phyloP scores from a whole-genome alignment of 1,140 invertebrate genomes.

The Macrobrachium nipponense region DNA sequence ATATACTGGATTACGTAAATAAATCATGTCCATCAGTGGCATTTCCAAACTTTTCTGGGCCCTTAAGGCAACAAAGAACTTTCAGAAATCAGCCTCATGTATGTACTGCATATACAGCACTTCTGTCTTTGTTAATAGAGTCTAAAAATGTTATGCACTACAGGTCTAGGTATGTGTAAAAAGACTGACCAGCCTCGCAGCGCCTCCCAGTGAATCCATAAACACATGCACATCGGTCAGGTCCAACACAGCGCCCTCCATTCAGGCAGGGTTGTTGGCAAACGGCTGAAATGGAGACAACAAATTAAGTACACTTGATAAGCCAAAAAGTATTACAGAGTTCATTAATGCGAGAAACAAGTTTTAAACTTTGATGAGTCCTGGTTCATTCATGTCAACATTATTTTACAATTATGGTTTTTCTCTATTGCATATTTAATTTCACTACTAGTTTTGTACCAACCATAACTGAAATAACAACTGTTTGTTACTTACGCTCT shows the following conservation, averaged over 20 bases:
- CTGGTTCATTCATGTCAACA: neutral
- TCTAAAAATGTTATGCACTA: neutral
- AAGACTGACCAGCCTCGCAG: slow-evolving; percentile 80
- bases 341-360: too few species aligned
- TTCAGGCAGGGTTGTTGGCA: slow-evolving; percentile 85
- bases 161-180: neutral
- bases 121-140: slow-evolving; percentile 1
- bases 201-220: slow-evolving; percentile 85
- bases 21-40: too few species aligned
- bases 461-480: too few species aligned
- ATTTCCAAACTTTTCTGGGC: too few species aligned
- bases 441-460: too few species aligned
- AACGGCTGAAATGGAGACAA: slow-evolving; percentile 74
- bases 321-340: neutral
- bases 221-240: slow-evolving; percentile 85
- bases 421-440: too few species aligned
- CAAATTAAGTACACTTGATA: neutral
- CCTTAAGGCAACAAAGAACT: too few species aligned
- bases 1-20: too few species aligned
- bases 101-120: too few species aligned
- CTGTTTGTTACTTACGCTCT: slow-evolving; percentile 75
- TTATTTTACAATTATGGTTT: too few species aligned
- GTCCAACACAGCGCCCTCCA: slow-evolving; percentile 86
- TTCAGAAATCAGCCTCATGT: too few species aligned
- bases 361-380: neutral